Evolutionary conservation across 2,113 vertebrate genomes (phyloP).

Genomic region (Taurulus bubalis): DNA sequence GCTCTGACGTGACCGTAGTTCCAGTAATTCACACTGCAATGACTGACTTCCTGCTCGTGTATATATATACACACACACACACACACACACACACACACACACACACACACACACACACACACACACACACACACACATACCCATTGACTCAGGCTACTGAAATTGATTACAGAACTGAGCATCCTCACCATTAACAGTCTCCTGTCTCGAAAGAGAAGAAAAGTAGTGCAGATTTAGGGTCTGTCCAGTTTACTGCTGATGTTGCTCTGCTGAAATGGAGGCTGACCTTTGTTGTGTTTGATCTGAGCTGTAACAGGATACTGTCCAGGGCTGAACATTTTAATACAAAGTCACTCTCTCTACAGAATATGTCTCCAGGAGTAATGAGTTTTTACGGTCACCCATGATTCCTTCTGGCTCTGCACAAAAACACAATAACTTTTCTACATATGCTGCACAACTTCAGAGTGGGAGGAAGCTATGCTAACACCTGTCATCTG

Average conservation of each 20-base stretch:
- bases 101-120: not conserved
- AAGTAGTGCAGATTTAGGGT: slow-evolving; percentile 16
- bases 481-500: not conserved
- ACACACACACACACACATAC: not conserved
- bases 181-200: slow-evolving; percentile 41
- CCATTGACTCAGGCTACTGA: slow-evolving; percentile 32
- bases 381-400: slow-evolving; percentile 8
- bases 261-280: slow-evolving; percentile 4
- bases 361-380: not conserved
- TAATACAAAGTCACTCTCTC: not conserved
- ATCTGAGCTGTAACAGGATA: slow-evolving; percentile 2
- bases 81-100: not conserved
- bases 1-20: slow-evolving; percentile 40
- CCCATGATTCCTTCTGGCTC: slow-evolving; percentile 4
- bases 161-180: slow-evolving; percentile 61
- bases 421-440: not conserved
- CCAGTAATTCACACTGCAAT: slow-evolving; percentile 42
- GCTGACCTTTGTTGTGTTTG: slow-evolving; percentile 19
- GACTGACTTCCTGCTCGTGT: slow-evolving; percentile 39
- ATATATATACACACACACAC: slow-evolving; percentile 3
- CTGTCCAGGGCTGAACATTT: slow-evolving; percentile 16
- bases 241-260: slow-evolving; percentile 40
- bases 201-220: not conserved
- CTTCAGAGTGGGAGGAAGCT: not conserved
- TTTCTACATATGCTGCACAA: not conserved